Evolutionary conservation across 1,140 invertebrate genomes (phyloP), one percentile per base, ranked within the genome.

Genomic region (Centruroides vittatus): DNA sequence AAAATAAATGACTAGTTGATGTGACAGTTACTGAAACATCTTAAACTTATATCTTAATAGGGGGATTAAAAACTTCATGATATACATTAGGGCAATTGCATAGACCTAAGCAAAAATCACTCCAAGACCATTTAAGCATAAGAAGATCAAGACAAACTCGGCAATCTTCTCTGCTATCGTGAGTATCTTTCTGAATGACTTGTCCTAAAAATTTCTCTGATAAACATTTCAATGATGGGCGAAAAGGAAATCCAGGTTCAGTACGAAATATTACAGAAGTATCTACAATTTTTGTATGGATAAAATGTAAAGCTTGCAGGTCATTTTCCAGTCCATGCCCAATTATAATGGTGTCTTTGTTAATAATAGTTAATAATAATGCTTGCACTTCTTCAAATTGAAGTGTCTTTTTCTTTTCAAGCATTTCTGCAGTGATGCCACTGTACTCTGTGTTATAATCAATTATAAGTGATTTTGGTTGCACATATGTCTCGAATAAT

Each of bases 271-370:
- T 81, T 34, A 96, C 78, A 67, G 91, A 90, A 0, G 95, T 98
- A 73, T 98, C 94, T 12, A 98, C 85, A 8, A 98, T 84, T 35
- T 83, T 88, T 61, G 84, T 80, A 70, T 98, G 95, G 60, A 96
- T 84, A n/a, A 98, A 73, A 58, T 93, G 95, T 2, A 98, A 77
- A 46, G 93, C 89, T 75, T 89, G 86, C 67, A 98, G 83, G 79
- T 99, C 96, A 71, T 87, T 94, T 73, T 98, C 95, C 65, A 99
- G 80, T 77, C 89, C 93, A 74, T 99, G 96, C 5, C 96, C 96
- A 61, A 98, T 84, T 4, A 99, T 76, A 69, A 98, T 94, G 1
- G 91, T 91, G 73, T 91, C 86, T 59, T 85, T 83, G 67, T 84
- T 86, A 74, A 97, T 89, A 76, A 93, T 82, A 59, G 86, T 84